Base-by-base conservation (phyloP, 2,797 vertebrate species). In the Molossus alvarezi region DNA sequence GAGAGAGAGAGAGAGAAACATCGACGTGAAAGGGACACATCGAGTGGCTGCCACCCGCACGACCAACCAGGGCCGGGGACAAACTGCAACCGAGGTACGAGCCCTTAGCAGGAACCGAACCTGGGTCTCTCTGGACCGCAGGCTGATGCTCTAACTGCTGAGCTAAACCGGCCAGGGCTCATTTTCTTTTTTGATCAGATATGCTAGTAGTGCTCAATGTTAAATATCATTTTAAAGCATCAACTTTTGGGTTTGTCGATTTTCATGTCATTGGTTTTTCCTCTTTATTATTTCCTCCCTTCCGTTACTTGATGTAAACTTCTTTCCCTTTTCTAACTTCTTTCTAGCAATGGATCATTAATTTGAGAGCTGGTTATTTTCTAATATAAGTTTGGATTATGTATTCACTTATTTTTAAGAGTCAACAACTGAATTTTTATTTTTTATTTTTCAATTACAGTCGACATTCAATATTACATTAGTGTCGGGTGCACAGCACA, bases 191-290 rank as follows among this genome's bases (percentile, higher is more conserved):
- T 79, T 41, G 1, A 81, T 71, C 21, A 58, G 3, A 71, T 96
- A 93, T 91, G 15, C 8, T 62, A 84, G n/a, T 29, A 75, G 10
- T 48, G 10, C 8, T 81, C 37, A 71, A 84, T 71, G 81, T 84
- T 75, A 53, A 57, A 77, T 23, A 65, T 92, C 8, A 88, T 92
- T 77, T 87, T 29, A 45, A 80, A 71, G 20, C 91, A 55, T n/a
- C 14, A 88, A 15, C 60, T 62, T 75, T 80, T 71, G 37, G 3
- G 33, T 80, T 91, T 82, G 21, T 62, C 73, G 23, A n/a, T 51
- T 72, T 65, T 94, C 29, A 48, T 92, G 90, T 76, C 21, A 77
- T 18, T 45, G n/a, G 60, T 77, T 86, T 82, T 23, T 29, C 58
- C 18, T 29, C 10, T 58, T 89, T 71, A 85, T 65, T 71, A 55